A percentile compares a stretch with the other conserved stretches of the same genome.
Conservation (phyloP, 2,797 vertebrate species). For the Borostomias antarcticus region DNA sequence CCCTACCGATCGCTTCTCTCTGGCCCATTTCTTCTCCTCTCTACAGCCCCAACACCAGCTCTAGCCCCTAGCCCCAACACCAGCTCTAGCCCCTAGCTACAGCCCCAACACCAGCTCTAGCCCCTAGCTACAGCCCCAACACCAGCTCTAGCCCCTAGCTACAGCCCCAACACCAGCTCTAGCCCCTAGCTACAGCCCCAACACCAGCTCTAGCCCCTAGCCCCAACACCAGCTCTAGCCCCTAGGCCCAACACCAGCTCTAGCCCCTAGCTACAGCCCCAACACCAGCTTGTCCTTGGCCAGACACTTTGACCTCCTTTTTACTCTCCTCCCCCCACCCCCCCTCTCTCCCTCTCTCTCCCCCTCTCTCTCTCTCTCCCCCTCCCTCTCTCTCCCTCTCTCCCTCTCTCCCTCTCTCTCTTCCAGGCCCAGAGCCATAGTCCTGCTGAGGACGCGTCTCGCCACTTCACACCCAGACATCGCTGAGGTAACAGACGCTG, state of each 20-base stretch:
- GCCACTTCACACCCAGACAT: slow-evolving; percentile 14
- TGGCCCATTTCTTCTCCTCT: slow-evolving; percentile 76
- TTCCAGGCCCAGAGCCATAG: neutral
- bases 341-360: slow-evolving; percentile 12
- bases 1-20: slow-evolving; percentile 52
- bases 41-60: no score
- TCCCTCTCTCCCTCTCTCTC: neutral
- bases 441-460: slow-evolving; percentile 7
- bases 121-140: no score
- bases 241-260: no score
- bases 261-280: no score
- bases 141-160: no score
- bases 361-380: slow-evolving; percentile 33
- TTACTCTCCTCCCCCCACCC: neutral
- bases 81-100: no score
- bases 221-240: no score
- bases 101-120: no score
- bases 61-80: no score
- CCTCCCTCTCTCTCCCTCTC: slow-evolving; percentile 36
- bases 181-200: no score
- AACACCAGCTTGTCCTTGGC: neutral
- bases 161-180: no score
- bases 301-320: slow-evolving; percentile 18
- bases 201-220: no score
- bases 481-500: neutral